Evolutionary conservation across 2,797 vertebrate genomes (phyloP).

Genomic region (Falco berigora): DNA sequence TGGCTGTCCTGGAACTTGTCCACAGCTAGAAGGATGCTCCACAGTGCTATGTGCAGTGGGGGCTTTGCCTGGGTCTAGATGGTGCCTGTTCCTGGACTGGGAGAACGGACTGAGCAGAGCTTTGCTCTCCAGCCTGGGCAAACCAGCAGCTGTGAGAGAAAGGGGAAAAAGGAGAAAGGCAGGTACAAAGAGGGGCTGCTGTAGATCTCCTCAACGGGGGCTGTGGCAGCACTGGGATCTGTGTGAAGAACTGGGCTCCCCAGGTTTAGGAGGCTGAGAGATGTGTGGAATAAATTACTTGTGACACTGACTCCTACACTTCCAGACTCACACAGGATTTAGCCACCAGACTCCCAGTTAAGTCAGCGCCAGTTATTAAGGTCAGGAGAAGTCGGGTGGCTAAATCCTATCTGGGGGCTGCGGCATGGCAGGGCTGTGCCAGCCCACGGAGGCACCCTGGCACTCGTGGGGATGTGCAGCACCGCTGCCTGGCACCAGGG

Average conservation of each 20-base stretch:
- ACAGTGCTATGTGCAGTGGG: neutral
- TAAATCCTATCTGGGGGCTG: constrained; percentile 40
- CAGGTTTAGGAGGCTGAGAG: constrained; percentile 47
- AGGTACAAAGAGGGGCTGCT: neutral
- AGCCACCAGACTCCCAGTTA: constrained; percentile 33
- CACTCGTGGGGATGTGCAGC: neutral
- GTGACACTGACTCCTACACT: constrained; percentile 60
- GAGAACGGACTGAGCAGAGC: neutral
- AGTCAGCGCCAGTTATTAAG: constrained; percentile 49
- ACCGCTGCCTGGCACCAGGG: neutral
- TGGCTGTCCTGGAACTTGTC: neutral
- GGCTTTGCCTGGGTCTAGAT: neutral
- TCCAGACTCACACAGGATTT: constrained; percentile 32
- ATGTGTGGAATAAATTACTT: constrained; percentile 50
- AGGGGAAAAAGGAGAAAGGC: neutral
- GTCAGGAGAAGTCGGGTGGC: constrained; percentile 43
- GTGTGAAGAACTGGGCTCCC: neutral
- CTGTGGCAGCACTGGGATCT: neutral
- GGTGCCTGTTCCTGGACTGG: neutral
- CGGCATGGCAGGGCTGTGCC: neutral
- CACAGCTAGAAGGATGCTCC: neutral
- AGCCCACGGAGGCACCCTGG: neutral
- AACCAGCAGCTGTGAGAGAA: neutral
- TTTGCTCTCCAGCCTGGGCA: neutral
- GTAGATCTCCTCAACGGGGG: neutral